Percentiles rank a stretch among this genome's conserved stretches.
phyloP scores from a whole-genome alignment of 2,888 invertebrate species.

The Callimorpha dominula region DNA sequence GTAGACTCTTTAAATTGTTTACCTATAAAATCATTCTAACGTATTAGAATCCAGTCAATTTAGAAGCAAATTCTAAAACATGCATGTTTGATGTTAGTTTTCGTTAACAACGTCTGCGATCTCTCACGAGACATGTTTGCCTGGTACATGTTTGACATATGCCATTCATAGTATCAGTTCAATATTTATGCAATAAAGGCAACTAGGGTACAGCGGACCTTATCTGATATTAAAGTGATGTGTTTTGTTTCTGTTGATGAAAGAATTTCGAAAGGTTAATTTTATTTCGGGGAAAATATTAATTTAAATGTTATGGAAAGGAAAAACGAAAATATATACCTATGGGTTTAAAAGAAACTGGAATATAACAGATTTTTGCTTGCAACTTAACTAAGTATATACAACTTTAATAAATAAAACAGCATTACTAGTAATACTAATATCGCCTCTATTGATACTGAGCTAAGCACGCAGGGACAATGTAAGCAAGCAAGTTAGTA shows the following conservation, averaged over 20 bases:
- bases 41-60: constrained; percentile 39
- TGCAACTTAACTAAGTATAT: too few relatives aligned
- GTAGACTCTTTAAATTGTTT: constrained; percentile 1
- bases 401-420: too few relatives aligned
- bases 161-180: constrained; percentile 41
- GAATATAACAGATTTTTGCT: neutral
- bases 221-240: constrained; percentile 6
- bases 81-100: constrained; percentile 42
- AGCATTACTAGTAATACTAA: too few relatives aligned
- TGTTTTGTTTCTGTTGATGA: neutral
- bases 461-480: too few relatives aligned
- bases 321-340: too few relatives aligned
- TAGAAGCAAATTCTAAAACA: constrained; percentile 42
- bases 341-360: too few relatives aligned
- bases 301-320: neutral
- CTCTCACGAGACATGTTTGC: constrained; percentile 43
- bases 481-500: too few relatives aligned
- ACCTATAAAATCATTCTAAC: constrained; percentile 38
- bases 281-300: neutral
- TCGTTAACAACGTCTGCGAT: constrained; percentile 46
- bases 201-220: neutral
- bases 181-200: constrained; percentile 27
- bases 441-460: too few relatives aligned
- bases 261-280: neutral
- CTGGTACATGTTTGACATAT: constrained; percentile 42